Percentiles rank a stretch among this genome's conserved stretches.
These are phyloP conservation scores for Lumbricus terrestris DNA, from an alignment of 2,888 invertebrate genomes.

Conservation along the genomic window DNA sequence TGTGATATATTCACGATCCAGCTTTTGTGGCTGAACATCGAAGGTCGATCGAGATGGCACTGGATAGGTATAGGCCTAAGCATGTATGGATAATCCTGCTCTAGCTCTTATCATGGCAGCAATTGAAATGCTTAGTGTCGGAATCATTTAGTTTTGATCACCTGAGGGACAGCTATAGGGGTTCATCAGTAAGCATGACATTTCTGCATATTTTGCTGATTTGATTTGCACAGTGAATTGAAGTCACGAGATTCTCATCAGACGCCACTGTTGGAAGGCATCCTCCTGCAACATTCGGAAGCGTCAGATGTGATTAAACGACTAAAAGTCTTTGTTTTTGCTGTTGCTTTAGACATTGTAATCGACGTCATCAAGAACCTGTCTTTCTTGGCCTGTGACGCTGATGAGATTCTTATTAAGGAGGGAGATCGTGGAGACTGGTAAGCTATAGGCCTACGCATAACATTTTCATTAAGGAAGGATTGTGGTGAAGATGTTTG, in stretches of 20 bases:
- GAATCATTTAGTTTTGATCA: too few relatives aligned
- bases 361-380: constrained; percentile 19
- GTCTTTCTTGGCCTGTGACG: background rate
- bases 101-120: too few relatives aligned
- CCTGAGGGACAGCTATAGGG: too few relatives aligned
- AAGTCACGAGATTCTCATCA: background rate
- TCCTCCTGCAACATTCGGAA: background rate
- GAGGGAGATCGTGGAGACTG: constrained; percentile 20
- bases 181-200: too few relatives aligned
- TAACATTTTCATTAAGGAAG: background rate
- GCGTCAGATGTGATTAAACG: background rate
- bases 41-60: too few relatives aligned
- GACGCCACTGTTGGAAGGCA: background rate
- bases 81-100: too few relatives aligned
- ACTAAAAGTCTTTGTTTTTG: background rate
- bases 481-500: too few relatives aligned
- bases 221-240: background rate
- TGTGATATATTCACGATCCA: too few relatives aligned
- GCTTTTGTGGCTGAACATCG: too few relatives aligned
- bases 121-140: too few relatives aligned
- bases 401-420: background rate
- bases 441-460: too few relatives aligned
- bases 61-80: too few relatives aligned
- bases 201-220: background rate
- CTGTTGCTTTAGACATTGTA: constrained; percentile 5